Evolutionary conservation across 2,888 invertebrate species (phyloP).

Genomic region (Corbicula japonica): DNA sequence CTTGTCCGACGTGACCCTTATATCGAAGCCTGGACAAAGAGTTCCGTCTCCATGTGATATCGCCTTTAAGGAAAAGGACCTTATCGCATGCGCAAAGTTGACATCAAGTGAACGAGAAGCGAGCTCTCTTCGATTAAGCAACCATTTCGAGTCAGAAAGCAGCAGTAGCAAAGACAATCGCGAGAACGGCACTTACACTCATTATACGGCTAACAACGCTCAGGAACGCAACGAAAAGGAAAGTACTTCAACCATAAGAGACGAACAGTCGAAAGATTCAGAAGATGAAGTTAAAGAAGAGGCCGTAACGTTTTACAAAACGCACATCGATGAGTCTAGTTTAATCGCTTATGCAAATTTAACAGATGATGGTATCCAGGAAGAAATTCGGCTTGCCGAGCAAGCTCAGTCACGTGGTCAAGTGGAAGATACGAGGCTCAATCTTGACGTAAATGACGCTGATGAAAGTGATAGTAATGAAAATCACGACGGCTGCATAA

Average conservation of each 20-base stretch:
- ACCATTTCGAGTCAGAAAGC: no score
- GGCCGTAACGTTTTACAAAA: slow-evolving; percentile 18
- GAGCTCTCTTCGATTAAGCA: not conserved
- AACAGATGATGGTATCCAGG: slow-evolving; percentile 21
- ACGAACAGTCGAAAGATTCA: no score
- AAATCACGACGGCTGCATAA: slow-evolving; percentile 3
- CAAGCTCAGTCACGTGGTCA: not conserved
- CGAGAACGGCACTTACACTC: no score
- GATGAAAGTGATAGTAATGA: not conserved
- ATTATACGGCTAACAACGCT: no score
- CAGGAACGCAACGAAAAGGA: no score
- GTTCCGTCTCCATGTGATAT: not conserved
- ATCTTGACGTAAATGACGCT: no score
- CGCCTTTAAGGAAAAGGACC: slow-evolving; percentile 15
- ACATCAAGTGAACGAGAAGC: slow-evolving; percentile 22
- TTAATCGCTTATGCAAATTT: slow-evolving; percentile 28
- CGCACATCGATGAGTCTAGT: slow-evolving; percentile 12
- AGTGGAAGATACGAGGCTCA: no score
- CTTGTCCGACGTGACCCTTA: not conserved
- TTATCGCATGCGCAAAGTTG: slow-evolving; percentile 26
- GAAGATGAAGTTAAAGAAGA: slow-evolving; percentile 3
- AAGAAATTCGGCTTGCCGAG: not conserved
- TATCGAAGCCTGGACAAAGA: not conserved
- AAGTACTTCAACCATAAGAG: no score
- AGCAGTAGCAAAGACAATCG: no score